Evolutionary conservation across 2,113 vertebrate species (phyloP), one percentile per base, ranked within the genome.

Genomic region (Gymnocephalus cernua): DNA sequence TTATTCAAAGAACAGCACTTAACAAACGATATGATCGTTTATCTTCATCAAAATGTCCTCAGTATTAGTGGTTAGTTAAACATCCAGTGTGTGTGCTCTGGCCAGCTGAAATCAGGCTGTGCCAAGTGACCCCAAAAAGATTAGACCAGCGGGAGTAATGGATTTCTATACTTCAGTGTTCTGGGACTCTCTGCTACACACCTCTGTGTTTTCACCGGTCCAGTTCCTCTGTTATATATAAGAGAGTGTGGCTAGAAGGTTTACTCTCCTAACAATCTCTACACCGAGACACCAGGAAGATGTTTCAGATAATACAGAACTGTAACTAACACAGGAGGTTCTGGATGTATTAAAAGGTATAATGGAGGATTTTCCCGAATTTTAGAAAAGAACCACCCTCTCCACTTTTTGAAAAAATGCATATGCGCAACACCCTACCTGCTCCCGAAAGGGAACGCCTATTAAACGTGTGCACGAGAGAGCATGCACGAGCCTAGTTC

Each of bases 61-160:
- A 53, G 15, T 56, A 48, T 48, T 47, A 27, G 41, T 15, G 74
- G 50, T 54, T 75, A 65, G 80, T 84, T 59, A 65, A 79, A 79
- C 82, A 80, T n/a, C 67, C 79, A 19, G 45, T 29, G 45, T 29
- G 45, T 50, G 41, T 23, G 63, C 19, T 27, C 74, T 19, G 51
- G 73, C 47, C 59, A 21, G 21, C 35, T 75, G 66, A 84, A 79
- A 57, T 79, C 77, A 54, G 32, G 38, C 66, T 79, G 77, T 44
- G 44, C 86, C 78, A 68, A 74, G 69, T 83, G 84, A 89, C 75
- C 88, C 86, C 35, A 54, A 88, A 66, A 76, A 79, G 77, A 89
- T 76, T 84, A 89, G 66, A 79, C 8, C 80, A 54, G 74, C 44
- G 11, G 72, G 76, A 74, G 67, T 72, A 86, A 88, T 87, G 77